Percentiles rank a stretch among this genome's conserved stretches.
Evolutionary conservation across 2,113 vertebrate species (phyloP).

Genomic region (Oncorhynchus mykiss): DNA sequence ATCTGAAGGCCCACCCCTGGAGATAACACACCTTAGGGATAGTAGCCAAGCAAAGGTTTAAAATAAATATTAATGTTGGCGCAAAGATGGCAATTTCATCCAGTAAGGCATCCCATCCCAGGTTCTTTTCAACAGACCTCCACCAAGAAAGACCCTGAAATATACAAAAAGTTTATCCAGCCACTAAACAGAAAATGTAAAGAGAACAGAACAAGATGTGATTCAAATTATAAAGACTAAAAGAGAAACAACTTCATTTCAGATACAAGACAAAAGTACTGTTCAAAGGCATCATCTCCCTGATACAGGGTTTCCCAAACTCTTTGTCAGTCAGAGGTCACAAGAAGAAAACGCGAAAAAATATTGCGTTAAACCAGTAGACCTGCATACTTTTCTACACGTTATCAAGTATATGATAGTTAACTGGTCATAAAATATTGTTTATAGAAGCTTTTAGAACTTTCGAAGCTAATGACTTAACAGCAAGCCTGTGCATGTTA

Average conservation of each 20-base stretch:
- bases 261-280: not conserved
- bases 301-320: slow-evolving; percentile 13
- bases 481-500: too few species aligned
- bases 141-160: too few species aligned
- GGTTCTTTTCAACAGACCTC: too few species aligned
- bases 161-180: not conserved
- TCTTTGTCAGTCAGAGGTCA: not conserved
- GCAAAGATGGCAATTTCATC: too few species aligned
- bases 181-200: not conserved
- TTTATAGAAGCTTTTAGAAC: not conserved
- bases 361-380: slow-evolving; percentile 12
- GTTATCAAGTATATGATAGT: too few species aligned
- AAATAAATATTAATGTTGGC: too few species aligned
- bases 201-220: slow-evolving; percentile 8
- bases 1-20: too few species aligned
- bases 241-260: not conserved
- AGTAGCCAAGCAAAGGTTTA: too few species aligned
- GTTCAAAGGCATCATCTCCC: slow-evolving; percentile 17
- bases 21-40: too few species aligned
- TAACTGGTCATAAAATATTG: too few species aligned
- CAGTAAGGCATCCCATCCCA: too few species aligned
- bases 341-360: not conserved
- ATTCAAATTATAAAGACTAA: not conserved
- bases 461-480: not conserved
- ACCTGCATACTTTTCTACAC: too few species aligned